Conservation (phyloP, 2,797 vertebrate species). For the Arrhamphus sclerolepis region DNA sequence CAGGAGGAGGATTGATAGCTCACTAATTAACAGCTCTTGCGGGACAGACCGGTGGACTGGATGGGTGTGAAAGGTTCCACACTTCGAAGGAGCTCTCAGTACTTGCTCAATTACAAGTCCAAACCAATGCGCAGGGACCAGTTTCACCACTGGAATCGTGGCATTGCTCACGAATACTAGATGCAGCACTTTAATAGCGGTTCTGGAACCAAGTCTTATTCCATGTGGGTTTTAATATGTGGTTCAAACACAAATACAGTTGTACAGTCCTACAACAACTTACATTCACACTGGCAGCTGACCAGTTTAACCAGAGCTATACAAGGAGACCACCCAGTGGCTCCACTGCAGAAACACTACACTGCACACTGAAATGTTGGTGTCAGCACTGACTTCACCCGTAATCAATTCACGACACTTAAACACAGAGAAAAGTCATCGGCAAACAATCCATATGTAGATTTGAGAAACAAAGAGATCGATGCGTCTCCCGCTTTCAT, state of each 20-base stretch:
- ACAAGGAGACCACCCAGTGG: constrained; percentile 35
- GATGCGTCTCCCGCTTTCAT: too few relatives aligned
- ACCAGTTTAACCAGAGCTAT: constrained; percentile 39
- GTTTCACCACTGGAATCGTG: constrained; percentile 17
- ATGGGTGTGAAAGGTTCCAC: constrained; percentile 46
- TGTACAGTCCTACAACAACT: constrained; percentile 35
- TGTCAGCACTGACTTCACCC: not conserved
- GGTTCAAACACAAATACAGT: constrained; percentile 43
- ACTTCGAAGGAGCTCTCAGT: constrained; percentile 17
- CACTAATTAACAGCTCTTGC: constrained; percentile 55
- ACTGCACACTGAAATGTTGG: not conserved
- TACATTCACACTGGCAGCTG: constrained; percentile 35
- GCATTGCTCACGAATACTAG: constrained; percentile 6
- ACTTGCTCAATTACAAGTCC: constrained; percentile 19
- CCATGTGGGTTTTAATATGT: constrained; percentile 56
- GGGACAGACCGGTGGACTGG: constrained; percentile 46
- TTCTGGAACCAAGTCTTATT: constrained; percentile 35
- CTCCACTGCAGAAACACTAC: not conserved
- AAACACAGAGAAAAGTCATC: too few relatives aligned
- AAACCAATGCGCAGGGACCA: constrained; percentile 1
- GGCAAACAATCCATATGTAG: too few relatives aligned
- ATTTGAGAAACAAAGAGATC: too few relatives aligned
- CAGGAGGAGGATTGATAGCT: constrained; percentile 60
- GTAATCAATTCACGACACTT: too few relatives aligned
- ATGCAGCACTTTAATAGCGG: constrained; percentile 22